Evolutionary conservation across 2,888 invertebrate species (phyloP).

Genomic region (Cryptosula pallasiana): DNA sequence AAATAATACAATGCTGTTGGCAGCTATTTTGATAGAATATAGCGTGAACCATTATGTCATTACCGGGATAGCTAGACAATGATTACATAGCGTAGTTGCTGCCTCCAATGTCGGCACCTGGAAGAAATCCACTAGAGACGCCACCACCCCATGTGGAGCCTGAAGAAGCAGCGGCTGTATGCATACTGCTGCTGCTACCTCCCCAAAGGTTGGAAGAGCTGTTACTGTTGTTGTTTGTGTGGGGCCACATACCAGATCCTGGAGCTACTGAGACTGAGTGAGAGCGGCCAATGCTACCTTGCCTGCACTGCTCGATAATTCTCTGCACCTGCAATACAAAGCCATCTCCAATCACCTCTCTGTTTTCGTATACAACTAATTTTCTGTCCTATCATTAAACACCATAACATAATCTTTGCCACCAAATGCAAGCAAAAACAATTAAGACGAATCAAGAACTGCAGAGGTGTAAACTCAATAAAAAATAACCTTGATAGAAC

Average conservation of each 20-base stretch:
- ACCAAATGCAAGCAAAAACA: no score
- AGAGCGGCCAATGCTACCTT: background rate
- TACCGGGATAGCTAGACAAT: background rate
- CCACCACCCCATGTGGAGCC: conserved; percentile 4
- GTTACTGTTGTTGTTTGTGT: conserved; percentile 2
- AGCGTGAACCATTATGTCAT: background rate
- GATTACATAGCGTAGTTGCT: conserved; percentile 9
- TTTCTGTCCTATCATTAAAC: no score
- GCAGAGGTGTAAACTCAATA: no score
- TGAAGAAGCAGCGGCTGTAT: background rate
- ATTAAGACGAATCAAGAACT: no score
- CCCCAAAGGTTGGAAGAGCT: conserved; percentile 22
- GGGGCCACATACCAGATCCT: background rate
- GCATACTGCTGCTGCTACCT: background rate
- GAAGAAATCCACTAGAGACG: background rate
- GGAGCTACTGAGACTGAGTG: conserved; percentile 15
- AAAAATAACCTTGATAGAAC: background rate
- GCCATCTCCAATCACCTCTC: no score
- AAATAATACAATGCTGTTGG: background rate
- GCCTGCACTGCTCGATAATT: conserved; percentile 14
- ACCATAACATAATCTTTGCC: no score
- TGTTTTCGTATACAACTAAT: no score
- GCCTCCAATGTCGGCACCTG: background rate
- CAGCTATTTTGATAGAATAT: background rate
- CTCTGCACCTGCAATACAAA: conserved; percentile 12